Percentiles rank a stretch among this genome's conserved stretches.
phyloP scores from a whole-genome alignment of 2,113 vertebrate species.

The Megalops atlanticus region DNA sequence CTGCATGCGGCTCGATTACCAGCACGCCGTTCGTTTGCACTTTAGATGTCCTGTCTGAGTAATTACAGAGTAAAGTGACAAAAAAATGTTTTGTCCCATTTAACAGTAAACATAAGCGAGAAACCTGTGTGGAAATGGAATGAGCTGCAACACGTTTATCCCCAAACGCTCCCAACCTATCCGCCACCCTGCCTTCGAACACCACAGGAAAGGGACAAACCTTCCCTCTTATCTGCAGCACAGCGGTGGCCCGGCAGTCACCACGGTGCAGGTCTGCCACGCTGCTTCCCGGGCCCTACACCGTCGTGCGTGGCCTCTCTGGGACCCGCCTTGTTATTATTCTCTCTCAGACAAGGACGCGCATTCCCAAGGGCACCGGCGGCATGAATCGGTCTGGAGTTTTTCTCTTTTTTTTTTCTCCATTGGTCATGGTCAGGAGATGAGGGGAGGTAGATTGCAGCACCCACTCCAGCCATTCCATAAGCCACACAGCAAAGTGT shows the following conservation, averaged over 20 bases:
- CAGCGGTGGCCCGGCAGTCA: slow-evolving; percentile 24
- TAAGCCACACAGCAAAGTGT: background rate
- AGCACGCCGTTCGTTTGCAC: no score
- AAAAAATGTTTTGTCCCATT: no score
- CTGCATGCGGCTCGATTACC: no score
- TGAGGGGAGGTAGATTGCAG: slow-evolving; percentile 18
- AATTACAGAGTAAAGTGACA: no score
- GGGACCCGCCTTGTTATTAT: slow-evolving; percentile 37
- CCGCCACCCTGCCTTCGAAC: slow-evolving; percentile 3
- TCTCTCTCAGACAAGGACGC: slow-evolving; percentile 26
- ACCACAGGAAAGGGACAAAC: background rate
- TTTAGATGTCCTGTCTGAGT: no score
- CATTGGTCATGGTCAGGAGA: slow-evolving; percentile 48
- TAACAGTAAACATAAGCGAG: background rate
- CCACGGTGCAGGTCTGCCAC: background rate
- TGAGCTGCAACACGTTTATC: background rate
- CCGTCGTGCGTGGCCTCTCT: background rate
- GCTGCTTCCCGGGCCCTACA: background rate
- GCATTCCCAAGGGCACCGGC: slow-evolving; percentile 26
- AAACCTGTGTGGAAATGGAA: background rate
- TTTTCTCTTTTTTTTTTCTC: slow-evolving; percentile 28
- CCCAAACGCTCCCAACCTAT: slow-evolving; percentile 21
- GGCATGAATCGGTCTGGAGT: background rate
- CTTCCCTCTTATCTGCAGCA: slow-evolving; percentile 13
- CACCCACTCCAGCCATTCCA: background rate